phyloP scores from a whole-genome alignment of 2,113 vertebrate genomes.

The Carassius gibelio region DNA sequence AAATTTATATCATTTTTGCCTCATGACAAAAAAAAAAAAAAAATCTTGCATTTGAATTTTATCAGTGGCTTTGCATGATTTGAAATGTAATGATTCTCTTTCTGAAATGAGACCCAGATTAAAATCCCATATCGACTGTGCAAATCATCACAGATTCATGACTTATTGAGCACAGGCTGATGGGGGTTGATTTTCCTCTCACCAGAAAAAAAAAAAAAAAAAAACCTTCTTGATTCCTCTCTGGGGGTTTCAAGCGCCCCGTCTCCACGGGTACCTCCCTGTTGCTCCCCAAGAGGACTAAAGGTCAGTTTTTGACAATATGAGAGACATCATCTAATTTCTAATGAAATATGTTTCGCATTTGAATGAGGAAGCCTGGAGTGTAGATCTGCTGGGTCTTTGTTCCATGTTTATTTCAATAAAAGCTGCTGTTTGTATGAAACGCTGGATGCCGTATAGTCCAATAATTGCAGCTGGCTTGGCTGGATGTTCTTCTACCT shows the following conservation, averaged over 20 bases:
- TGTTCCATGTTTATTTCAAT: conserved; percentile 65
- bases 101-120: conserved; percentile 52
- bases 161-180: conserved; percentile 51
- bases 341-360: conserved; percentile 50
- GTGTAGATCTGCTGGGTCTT: conserved; percentile 44
- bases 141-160: conserved; percentile 54
- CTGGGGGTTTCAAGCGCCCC: conserved; percentile 42
- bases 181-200: conserved; percentile 49
- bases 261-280: conserved; percentile 34
- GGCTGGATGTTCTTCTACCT: conserved; percentile 50
- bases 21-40: neutral
- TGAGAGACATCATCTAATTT: conserved; percentile 61
- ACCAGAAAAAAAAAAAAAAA: neutral
- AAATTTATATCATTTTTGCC: neutral
- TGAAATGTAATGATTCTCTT: conserved; percentile 27
- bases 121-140: conserved; percentile 37
- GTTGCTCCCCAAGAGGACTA: conserved; percentile 30
- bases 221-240: conserved; percentile 54
- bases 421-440: conserved; percentile 61
- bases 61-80: conserved; percentile 14
- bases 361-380: neutral
- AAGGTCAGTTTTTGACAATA: conserved; percentile 67
- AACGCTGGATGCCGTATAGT: conserved; percentile 1
- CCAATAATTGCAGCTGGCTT: conserved; percentile 62
- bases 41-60: neutral